Evolutionary conservation across 92 coral and sea anemone genomes (phyloP), one percentile per base, ranked within the genome.

Genomic region (Hydrozoanthus gracilis): DNA sequence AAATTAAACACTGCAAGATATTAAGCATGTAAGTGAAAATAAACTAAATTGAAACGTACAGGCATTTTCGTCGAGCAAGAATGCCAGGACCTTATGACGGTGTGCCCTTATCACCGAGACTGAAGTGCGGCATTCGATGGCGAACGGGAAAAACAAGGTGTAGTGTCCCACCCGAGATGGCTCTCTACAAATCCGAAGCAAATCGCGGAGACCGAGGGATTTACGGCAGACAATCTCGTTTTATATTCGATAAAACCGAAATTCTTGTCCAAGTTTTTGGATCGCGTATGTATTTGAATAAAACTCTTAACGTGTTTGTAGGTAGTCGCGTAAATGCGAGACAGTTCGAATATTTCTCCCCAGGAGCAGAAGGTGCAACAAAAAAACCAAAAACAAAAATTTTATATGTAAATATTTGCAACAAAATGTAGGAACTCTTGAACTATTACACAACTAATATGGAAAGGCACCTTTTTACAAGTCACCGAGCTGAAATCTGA

Each of bases 121-220:
- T n/a, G n/a, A 65, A 84, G 7, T 70, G 49, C 64, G 82, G 89
- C 66, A 70, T 77, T 84, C 88, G 91, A 54, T 90, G 93, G 93
- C 55, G 85, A 70, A 76, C 86, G 15, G 88, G 85, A 64, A 90
- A 90, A 56, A 86, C 86, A 48, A 86, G 69, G 55, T 90, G 92
- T 68, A 50, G 55, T 47, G 71, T 86, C 18, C 92, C 90, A 62
- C n/a, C 92, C 50, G 92, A 90, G 47, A 49, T 79, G 52, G 92
- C 92, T 9, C 77, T 76, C 35, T 89, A 90, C 50, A 90, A 80
- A 55, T 6, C 44, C 35, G 48, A 82, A 27, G 55, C 70, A 71
- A 71, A 17, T 51, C 70, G 16, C 67, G 88, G 91, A 62, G 88
- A 83, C 75, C 91, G 88, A 16, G 88, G 88, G 44, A 46, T 89